Base-by-base conservation (phyloP, 2,888 invertebrate genomes). In the Lycocerus yunnanus region DNA sequence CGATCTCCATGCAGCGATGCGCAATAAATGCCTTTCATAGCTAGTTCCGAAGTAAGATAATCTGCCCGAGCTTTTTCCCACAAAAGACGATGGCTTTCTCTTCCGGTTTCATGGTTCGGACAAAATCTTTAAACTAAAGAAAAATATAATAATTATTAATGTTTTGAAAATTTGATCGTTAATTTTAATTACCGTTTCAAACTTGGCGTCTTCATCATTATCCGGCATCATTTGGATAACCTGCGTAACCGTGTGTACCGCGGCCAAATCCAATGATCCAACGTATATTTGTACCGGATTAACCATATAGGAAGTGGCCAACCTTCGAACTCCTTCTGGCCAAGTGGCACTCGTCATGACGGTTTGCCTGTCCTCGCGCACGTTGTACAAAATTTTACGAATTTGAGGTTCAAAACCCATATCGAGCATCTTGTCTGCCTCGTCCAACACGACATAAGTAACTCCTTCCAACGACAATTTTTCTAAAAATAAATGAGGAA, bases 291-390 rank as follows among this genome's bases (percentile, higher is more conserved):
- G 96, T 69, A 97, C 90, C 0, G 98, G 97, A 85, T 97, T 92
- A 71, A 91, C 93, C 93, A 97, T 95, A 84, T 97, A 98, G 1
- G 92, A 92, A 78, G 93, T 90, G 0, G 97, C 97, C 60, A 98
- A 88, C 15, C 95, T 89, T 14, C 97, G 90, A 1, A 98, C 97
- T 60, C 93, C 95, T 69, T 90, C 88, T 0, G 98, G 98, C 98
- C 98, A 98, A 0, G 98, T 98, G 13, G 98, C 98, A 84, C 93
- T 93, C 0, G 98, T 98, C 97, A 98, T 97, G 0, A 98, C 92
- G n/a, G 97, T 97, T 85, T 98, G 97, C 70, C 97, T 88, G 84
- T 96, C 96, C 8, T 97, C 96, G 70, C 96, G 90, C 16, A 97
- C 92, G 83, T 94, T 93, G 74, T 94, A 89, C 79, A 97, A 87